Conservation (phyloP, 2,113 vertebrate genomes). For the Tenebrosternarchus preto region DNA sequence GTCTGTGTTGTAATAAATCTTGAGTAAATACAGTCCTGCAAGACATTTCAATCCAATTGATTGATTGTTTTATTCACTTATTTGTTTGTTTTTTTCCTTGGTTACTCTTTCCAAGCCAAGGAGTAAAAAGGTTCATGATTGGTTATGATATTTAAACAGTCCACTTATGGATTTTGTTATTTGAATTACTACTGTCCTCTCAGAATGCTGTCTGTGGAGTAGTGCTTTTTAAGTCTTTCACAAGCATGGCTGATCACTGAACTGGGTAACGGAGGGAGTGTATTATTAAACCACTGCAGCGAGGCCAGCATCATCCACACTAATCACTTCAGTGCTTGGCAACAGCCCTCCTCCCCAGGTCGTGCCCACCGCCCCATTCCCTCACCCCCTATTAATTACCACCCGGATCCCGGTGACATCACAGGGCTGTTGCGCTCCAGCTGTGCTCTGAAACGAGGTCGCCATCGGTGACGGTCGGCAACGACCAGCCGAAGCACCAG, state of each 20-base stretch:
- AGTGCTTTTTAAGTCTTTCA: not conserved
- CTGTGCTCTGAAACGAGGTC: constrained; percentile 39
- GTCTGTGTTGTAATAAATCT: not conserved
- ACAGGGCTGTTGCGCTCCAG: constrained; percentile 39
- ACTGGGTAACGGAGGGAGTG: not conserved
- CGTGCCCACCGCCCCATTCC: constrained; percentile 23
- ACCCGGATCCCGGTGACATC: constrained; percentile 39
- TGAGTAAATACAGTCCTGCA: too few relatives aligned
- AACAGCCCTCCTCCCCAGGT: not conserved
- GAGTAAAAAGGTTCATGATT: not conserved
- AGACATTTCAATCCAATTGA: too few relatives aligned
- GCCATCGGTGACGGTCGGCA: not conserved
- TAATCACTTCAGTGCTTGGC: constrained; percentile 35
- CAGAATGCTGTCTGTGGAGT: not conserved
- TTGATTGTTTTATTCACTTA: too few relatives aligned
- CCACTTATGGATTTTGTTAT: not conserved
- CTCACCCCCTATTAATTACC: constrained; percentile 47
- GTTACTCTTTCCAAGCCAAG: not conserved
- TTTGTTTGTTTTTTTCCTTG: too few relatives aligned
- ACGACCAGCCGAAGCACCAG: too few relatives aligned
- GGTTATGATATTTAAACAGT: not conserved
- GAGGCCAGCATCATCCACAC: constrained; percentile 23
- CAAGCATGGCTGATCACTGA: not conserved
- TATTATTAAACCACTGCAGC: constrained; percentile 8
- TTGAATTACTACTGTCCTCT: not conserved